Conservation (phyloP, 2,113 vertebrate species). For the Nibea albiflora region DNA sequence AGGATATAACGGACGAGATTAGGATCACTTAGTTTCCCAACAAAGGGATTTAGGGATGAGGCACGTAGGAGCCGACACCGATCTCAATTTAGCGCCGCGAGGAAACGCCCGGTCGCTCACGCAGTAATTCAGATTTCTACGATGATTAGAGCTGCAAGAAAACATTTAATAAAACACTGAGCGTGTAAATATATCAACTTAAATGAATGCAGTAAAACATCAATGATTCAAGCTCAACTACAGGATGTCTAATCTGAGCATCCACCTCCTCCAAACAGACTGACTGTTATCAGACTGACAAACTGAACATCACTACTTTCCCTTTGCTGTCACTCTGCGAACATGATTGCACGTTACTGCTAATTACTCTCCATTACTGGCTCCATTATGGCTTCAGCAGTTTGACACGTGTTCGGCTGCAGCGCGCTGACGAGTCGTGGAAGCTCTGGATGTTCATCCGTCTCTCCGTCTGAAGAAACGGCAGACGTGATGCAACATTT, state of each 20-base stretch:
- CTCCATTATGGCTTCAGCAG: background rate
- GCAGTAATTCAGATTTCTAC: background rate
- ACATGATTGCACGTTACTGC: background rate
- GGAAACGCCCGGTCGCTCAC: background rate
- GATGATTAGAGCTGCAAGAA: too few species aligned
- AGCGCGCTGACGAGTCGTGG: background rate
- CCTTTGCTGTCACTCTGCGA: background rate
- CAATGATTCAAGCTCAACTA: too few species aligned
- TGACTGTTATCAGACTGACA: background rate
- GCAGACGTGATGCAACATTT: background rate
- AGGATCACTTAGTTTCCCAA: conserved; percentile 51
- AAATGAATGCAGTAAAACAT: too few species aligned
- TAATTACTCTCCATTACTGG: background rate
- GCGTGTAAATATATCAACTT: too few species aligned
- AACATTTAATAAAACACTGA: too few species aligned
- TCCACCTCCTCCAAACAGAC: background rate
- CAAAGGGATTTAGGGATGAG: conserved; percentile 52
- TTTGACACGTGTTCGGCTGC: background rate
- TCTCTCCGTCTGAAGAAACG: background rate
- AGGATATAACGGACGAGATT: conserved; percentile 47
- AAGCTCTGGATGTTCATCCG: background rate
- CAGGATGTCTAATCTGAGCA: too few species aligned
- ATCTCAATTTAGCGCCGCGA: background rate
- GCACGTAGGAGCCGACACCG: background rate
- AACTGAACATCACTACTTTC: background rate